Evolutionary conservation across 2,113 vertebrate species (phyloP).

Genomic region (Cyprinodon tularosa): DNA sequence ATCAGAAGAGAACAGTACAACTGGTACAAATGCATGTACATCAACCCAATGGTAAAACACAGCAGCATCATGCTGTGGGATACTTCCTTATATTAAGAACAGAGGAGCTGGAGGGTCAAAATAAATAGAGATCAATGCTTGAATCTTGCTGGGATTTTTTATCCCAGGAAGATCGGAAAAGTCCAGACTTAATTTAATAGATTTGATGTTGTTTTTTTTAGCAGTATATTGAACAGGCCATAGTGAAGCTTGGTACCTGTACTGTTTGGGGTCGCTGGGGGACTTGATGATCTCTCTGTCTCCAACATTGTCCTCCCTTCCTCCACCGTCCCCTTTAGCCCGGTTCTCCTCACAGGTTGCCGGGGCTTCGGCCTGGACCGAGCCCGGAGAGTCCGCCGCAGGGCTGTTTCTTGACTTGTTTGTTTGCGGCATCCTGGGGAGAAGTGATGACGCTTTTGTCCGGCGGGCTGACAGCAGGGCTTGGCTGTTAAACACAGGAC

Average conservation of each 20-base stretch:
- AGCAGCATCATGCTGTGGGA: neutral
- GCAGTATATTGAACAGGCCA: neutral
- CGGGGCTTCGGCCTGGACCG: constrained; percentile 30
- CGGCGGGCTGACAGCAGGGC: constrained; percentile 57
- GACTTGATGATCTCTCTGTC: constrained; percentile 90
- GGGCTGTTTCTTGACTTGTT: constrained; percentile 64
- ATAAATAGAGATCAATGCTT: too few species aligned
- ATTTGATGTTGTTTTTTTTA: too few species aligned
- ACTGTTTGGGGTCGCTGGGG: constrained; percentile 95
- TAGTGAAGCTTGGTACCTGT: constrained; percentile 81
- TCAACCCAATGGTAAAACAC: too few species aligned
- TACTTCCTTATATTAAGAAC: neutral
- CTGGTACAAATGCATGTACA: too few species aligned
- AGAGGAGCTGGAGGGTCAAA: too few species aligned
- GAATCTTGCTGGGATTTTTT: too few species aligned
- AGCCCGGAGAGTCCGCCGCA: constrained; percentile 28
- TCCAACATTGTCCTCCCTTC: constrained; percentile 69
- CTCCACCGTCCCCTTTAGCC: constrained; percentile 27
- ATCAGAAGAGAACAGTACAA: too few species aligned
- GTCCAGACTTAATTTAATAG: too few species aligned
- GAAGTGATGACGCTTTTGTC: constrained; percentile 41
- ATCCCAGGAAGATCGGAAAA: too few species aligned
- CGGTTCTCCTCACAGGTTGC: constrained; percentile 24
- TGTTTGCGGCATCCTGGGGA: constrained; percentile 71
- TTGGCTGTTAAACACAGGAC: constrained; percentile 48